Conservation (phyloP, 1,140 invertebrate genomes). For the Listronotus bonariensis region DNA sequence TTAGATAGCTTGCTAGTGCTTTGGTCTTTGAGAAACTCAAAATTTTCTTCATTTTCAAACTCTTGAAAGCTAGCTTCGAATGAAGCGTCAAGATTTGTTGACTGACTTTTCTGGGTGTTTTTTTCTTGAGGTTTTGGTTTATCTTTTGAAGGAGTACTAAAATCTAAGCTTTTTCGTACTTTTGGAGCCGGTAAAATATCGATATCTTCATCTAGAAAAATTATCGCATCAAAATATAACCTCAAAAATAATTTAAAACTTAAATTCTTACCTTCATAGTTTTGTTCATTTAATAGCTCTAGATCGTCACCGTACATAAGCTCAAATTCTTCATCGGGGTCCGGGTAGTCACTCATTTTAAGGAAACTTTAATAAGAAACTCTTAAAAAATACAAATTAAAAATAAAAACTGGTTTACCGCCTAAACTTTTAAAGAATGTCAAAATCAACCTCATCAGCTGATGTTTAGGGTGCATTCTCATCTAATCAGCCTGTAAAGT, state of each 20-base stretch:
- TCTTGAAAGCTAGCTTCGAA: conserved; percentile 1
- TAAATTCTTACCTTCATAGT: conserved; percentile 51
- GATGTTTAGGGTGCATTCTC: no score
- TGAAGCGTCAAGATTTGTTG: conserved; percentile 5
- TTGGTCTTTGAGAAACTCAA: neutral
- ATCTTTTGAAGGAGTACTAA: conserved; percentile 30
- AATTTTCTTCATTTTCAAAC: conserved; percentile 24
- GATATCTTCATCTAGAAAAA: conserved; percentile 36
- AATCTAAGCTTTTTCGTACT: conserved; percentile 42
- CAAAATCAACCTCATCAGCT: no score
- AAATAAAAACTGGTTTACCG: neutral
- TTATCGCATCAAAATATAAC: conserved; percentile 1
- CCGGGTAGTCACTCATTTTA: conserved; percentile 69
- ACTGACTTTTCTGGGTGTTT: neutral
- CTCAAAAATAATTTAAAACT: neutral
- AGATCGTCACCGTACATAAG: conserved; percentile 72
- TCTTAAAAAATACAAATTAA: neutral
- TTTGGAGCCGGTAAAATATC: conserved; percentile 25
- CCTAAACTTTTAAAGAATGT: neutral
- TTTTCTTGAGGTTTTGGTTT: neutral
- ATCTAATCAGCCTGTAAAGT: no score
- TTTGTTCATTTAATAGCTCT: conserved; percentile 67
- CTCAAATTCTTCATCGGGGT: conserved; percentile 78
- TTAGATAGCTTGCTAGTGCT: conserved; percentile 35
- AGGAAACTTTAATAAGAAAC: neutral